Conservation (phyloP, 1,140 invertebrate species). For the Drosophila truncata region DNA sequence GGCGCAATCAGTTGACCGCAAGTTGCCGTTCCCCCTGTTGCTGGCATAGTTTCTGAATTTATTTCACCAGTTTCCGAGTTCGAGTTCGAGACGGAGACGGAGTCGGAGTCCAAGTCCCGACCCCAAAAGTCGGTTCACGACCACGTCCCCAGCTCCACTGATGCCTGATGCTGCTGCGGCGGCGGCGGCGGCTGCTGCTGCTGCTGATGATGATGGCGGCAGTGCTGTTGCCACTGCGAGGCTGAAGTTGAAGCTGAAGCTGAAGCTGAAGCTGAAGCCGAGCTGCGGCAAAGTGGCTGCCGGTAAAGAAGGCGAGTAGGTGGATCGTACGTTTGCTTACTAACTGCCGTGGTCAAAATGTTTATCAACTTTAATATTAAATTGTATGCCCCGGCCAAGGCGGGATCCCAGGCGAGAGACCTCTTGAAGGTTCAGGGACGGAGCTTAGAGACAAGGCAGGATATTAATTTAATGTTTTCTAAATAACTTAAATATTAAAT, state of each 20-base stretch:
- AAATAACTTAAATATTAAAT: too few species aligned
- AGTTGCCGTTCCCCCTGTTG: slow-evolving; percentile 23
- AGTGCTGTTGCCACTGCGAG: slow-evolving; percentile 57
- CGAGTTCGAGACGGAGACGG: slow-evolving; percentile 1
- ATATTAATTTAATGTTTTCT: too few species aligned
- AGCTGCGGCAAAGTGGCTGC: slow-evolving; percentile 54
- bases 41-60: slow-evolving; percentile 82
- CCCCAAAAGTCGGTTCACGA: slow-evolving; percentile 69
- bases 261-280: slow-evolving; percentile 13
- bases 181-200: neutral
- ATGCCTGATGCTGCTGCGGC: slow-evolving; percentile 5
- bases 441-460: neutral
- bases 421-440: slow-evolving; percentile 29
- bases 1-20: slow-evolving; percentile 78
- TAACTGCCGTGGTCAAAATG: slow-evolving; percentile 84
- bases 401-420: slow-evolving; percentile 19
- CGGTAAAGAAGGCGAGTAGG: slow-evolving; percentile 82
- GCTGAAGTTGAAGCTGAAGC: slow-evolving; percentile 34
- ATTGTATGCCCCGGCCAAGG: slow-evolving; percentile 75
- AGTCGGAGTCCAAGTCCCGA: slow-evolving; percentile 24
- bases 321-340: slow-evolving; percentile 85
- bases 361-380: slow-evolving; percentile 85
- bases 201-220: slow-evolving; percentile 58
- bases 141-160: slow-evolving; percentile 44
- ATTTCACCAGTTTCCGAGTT: slow-evolving; percentile 65